phyloP scores from a whole-genome alignment of 37 sponge, comb jelly and placozoan species.

The Ephydatia muelleri region DNA sequence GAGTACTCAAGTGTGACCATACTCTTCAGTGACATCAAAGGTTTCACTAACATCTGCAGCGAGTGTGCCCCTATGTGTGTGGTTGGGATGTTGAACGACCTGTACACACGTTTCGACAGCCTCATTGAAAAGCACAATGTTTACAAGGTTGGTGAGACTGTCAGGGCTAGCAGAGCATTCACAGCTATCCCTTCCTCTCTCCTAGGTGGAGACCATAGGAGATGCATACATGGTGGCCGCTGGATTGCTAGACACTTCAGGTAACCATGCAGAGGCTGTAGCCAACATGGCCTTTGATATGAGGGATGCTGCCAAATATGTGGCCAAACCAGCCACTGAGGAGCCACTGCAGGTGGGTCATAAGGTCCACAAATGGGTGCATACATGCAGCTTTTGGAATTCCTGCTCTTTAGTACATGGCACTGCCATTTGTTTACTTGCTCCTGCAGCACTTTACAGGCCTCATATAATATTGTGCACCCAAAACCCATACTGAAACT shows the following conservation, averaged over 20 bases:
- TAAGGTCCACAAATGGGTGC: too few relatives aligned
- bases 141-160: slow-evolving; percentile 1
- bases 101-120: slow-evolving; percentile 10
- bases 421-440: too few relatives aligned
- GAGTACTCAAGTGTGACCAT: slow-evolving; percentile 14
- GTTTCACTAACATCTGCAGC: slow-evolving; percentile 6
- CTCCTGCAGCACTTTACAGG: too few relatives aligned
- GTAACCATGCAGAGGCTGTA: slow-evolving; percentile 20
- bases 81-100: slow-evolving; percentile 1
- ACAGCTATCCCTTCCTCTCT: neutral
- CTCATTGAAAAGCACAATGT: slow-evolving; percentile 12
- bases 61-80: neutral
- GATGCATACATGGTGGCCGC: slow-evolving; percentile 29
- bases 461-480: too few relatives aligned
- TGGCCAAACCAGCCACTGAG: neutral
- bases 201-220: slow-evolving; percentile 15
- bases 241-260: slow-evolving; percentile 9
- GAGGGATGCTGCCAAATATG: slow-evolving; percentile 7
- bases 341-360: neutral
- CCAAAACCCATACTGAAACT: too few relatives aligned
- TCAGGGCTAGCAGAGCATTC: neutral
- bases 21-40: slow-evolving; percentile 3
- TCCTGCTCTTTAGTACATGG: too few relatives aligned
- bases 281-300: slow-evolving; percentile 28
- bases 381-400: too few relatives aligned